phyloP scores from a whole-genome alignment of 2,888 invertebrate species.

The Scrobipalpa costella region DNA sequence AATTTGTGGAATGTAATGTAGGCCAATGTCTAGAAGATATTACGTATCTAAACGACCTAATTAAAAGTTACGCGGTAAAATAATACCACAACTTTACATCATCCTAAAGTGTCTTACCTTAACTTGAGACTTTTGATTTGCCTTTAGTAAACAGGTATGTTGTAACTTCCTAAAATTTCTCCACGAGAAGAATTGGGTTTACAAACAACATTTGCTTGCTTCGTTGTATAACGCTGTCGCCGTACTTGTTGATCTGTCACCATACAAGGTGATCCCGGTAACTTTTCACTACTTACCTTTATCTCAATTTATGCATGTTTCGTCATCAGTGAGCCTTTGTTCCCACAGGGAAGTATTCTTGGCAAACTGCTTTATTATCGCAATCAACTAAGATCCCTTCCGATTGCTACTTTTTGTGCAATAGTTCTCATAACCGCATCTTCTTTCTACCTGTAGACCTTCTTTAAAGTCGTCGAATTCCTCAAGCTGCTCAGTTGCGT shows the following conservation, averaged over 20 bases:
- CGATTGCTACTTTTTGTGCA: not conserved
- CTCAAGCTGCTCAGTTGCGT: slow-evolving; percentile 25
- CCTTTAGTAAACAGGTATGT: slow-evolving; percentile 34
- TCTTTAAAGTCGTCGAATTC: slow-evolving; percentile 11
- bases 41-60: not conserved
- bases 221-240: slow-evolving; percentile 22
- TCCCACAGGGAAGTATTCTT: not conserved
- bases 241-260: slow-evolving; percentile 15
- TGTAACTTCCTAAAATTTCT: slow-evolving; percentile 44
- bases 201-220: slow-evolving; percentile 23
- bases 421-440: not conserved
- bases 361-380: not conserved
- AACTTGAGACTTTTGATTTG: slow-evolving; percentile 37
- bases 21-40: slow-evolving; percentile 16
- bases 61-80: not conserved
- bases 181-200: slow-evolving; percentile 25
- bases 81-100: slow-evolving; percentile 29
- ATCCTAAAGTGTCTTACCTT: slow-evolving; percentile 39
- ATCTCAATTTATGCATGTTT: slow-evolving; percentile 32
- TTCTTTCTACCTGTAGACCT: not conserved
- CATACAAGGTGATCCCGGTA: slow-evolving; percentile 27
- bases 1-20: slow-evolving; percentile 4
- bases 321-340: slow-evolving; percentile 1
- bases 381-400: not conserved
- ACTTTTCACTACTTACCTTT: slow-evolving; percentile 31